Percentiles rank a stretch among this genome's conserved stretches.
These are phyloP conservation scores for Ephestia elutella DNA, from an alignment of 1,140 invertebrate species.

Conservation along the genomic window DNA sequence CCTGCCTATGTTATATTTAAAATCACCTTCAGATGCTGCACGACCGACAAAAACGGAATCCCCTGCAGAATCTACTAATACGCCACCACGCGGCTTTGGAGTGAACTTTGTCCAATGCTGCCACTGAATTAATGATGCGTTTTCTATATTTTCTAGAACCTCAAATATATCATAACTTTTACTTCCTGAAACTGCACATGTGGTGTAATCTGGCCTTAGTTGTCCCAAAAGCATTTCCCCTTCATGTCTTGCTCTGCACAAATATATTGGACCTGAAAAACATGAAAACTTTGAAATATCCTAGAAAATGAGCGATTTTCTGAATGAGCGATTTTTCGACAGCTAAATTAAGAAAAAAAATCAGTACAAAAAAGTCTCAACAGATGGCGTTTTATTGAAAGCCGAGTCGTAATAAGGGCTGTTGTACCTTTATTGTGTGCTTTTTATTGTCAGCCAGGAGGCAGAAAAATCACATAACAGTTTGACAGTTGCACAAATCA, in stretches of 20 bases:
- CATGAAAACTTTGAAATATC: background rate
- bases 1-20: constrained; percentile 80
- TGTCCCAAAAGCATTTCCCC: constrained; percentile 83
- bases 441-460: too few species aligned
- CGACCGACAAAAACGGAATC: constrained; percentile 63
- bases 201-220: constrained; percentile 73
- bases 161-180: constrained; percentile 80
- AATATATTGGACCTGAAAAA: constrained; percentile 77
- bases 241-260: constrained; percentile 82
- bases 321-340: background rate
- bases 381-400: too few species aligned
- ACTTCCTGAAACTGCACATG: constrained; percentile 79
- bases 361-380: too few species aligned
- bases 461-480: too few species aligned
- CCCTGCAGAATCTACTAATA: constrained; percentile 72
- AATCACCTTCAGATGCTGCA: constrained; percentile 63
- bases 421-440: too few species aligned
- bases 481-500: too few species aligned
- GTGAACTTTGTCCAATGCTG: constrained; percentile 80
- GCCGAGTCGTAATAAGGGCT: too few species aligned
- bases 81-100: constrained; percentile 77
- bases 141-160: constrained; percentile 84
- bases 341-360: too few species aligned
- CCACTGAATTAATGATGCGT: constrained; percentile 84
- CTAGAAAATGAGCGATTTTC: too few species aligned